These are phyloP conservation scores for Campylomormyrus tamandua DNA, from an alignment of 2,113 vertebrate genomes.

Conservation along the genomic window DNA sequence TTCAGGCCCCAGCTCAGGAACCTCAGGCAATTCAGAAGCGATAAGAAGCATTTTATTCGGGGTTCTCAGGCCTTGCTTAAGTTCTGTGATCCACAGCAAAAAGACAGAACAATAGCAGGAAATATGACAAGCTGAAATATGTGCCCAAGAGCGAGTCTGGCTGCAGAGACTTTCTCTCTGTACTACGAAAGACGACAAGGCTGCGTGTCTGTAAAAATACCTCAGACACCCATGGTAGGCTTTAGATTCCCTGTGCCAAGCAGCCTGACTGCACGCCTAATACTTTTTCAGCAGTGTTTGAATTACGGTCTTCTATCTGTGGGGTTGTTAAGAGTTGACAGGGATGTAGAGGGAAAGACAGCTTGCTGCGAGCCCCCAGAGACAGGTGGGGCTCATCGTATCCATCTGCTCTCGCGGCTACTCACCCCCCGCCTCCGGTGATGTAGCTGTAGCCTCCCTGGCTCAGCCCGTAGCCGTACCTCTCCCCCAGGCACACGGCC, in stretches of 20 bases:
- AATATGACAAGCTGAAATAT: background rate
- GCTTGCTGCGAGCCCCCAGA: background rate
- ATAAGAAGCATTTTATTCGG: background rate
- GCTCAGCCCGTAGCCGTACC: conserved; percentile 86
- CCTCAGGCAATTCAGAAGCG: background rate
- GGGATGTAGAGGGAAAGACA: background rate
- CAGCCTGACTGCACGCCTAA: background rate
- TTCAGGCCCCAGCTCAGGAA: background rate
- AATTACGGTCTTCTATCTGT: background rate
- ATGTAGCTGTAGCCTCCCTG: conserved; percentile 93
- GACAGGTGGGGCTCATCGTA: background rate
- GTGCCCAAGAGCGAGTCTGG: background rate
- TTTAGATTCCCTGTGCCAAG: background rate
- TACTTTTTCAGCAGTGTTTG: conserved; percentile 9
- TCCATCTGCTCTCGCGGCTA: conserved; percentile 16
- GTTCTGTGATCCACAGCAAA: background rate
- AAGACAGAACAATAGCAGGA: background rate
- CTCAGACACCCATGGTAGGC: background rate
- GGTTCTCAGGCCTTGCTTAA: background rate
- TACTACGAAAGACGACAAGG: background rate
- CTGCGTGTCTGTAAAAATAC: conserved; percentile 14
- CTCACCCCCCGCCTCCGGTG: conserved; percentile 95
- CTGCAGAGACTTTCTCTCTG: background rate
- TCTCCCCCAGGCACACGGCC: conserved; percentile 80
- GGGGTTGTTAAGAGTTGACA: background rate